Evolutionary conservation across 2,888 invertebrate genomes (phyloP).

Genomic region (Andrena bucephala): DNA sequence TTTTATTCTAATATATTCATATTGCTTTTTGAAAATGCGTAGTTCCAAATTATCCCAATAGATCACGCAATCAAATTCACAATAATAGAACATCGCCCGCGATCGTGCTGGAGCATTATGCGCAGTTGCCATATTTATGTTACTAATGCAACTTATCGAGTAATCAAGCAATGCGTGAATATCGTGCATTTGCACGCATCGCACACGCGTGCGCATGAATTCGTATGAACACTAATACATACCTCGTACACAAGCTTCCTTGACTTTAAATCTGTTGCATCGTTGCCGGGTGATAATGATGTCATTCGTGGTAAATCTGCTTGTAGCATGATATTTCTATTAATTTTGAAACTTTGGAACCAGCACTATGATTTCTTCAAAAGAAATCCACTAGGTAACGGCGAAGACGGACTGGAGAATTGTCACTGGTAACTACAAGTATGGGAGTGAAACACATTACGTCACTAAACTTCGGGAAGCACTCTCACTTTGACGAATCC

Average conservation of each 20-base stretch:
- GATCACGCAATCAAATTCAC: constrained; percentile 18
- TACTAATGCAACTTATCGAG: background rate
- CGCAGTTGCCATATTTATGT: constrained; percentile 66
- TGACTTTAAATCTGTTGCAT: constrained; percentile 57
- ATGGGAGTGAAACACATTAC: constrained; percentile 36
- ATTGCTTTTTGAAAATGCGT: background rate
- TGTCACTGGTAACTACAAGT: constrained; percentile 14
- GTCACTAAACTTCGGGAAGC: constrained; percentile 34
- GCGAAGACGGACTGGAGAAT: constrained; percentile 11
- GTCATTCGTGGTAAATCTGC: constrained; percentile 86
- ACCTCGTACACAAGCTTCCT: constrained; percentile 69
- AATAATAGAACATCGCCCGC: constrained; percentile 63
- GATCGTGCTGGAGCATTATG: constrained; percentile 54
- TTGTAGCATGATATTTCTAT: constrained; percentile 73
- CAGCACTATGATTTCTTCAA: background rate
- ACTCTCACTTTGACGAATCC: constrained; percentile 29
- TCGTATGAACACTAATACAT: constrained; percentile 35
- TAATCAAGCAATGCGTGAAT: constrained; percentile 16
- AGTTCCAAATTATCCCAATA: background rate
- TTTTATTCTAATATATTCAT: no score
- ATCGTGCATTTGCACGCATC: background rate
- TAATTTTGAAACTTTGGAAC: background rate
- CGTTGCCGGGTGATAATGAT: constrained; percentile 85
- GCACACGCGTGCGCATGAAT: background rate
- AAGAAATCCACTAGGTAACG: constrained; percentile 3